Base-by-base conservation (phyloP, 1,140 invertebrate species). In the Macrobrachium rosenbergii region DNA sequence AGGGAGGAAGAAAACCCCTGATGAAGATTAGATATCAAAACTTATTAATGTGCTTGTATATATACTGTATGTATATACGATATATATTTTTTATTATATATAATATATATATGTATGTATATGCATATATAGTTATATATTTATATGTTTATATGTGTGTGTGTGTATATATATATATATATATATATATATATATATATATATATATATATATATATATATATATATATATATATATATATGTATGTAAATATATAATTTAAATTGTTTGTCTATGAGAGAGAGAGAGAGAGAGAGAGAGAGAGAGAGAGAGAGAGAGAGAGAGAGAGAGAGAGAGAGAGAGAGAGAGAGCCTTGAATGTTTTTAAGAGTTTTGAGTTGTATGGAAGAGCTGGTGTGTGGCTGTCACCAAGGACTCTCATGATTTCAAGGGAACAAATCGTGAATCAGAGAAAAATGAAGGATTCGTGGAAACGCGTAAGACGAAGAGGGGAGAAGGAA, bases 251-350 rank as follows among this genome's bases (percentile, higher is more conserved):
- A 37, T 37, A 37, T 37, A 5, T 23, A 23, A 63, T 5, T 21
- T 17, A 79, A 21, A 62, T 16, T 59, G 58, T 21, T 58, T 60
- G 28, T 21, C 10, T 60, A 16, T 16, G 14, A 63, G 59, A 62
- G 58, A 62, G 5, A 62, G n/a, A 5, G 7, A 10, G 11, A 79
- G 77, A 79, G 77, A 79, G 23, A 58, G 59, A 5, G 17, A 62
- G 23, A 79, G 77, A 79, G 76, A 78, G 52, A 78, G 76, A 78
- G 76, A 78, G 52, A 78, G 76, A 78, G 76, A 78, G 58, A 78
- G 76, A 78, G 76, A 76, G 37, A 76, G 73, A 76, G 73, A 76
- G 37, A 76, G 73, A 76, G 73, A 76, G 73, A 80, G 59, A 63
- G 77, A 80, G 60, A 63, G 59, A 28, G 17, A 0, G 0, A 28